These are phyloP conservation scores for Tyrannus savana DNA, from an alignment of 2,113 vertebrate species.

Conservation along the genomic window DNA sequence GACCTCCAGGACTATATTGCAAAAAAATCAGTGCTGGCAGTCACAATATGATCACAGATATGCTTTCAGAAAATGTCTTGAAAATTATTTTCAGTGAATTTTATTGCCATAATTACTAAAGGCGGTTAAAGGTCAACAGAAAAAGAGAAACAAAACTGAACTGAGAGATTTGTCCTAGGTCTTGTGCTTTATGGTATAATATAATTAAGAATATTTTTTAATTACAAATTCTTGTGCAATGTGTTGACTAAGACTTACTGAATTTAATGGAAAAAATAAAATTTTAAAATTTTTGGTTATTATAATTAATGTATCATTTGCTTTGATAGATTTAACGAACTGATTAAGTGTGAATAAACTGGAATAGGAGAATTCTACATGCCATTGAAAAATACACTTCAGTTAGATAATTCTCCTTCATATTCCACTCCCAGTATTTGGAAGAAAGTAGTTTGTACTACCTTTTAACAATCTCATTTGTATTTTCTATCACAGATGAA, in stretches of 20 bases:
- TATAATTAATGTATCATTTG: not conserved
- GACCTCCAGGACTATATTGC: not conserved
- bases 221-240: not conserved
- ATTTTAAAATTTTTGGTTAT: not conserved
- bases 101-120: not conserved
- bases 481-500: not conserved
- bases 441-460: not conserved
- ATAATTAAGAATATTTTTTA: not conserved
- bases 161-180: not conserved
- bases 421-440: not conserved
- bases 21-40: not conserved
- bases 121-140: not conserved
- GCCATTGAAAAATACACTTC: not conserved
- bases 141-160: not conserved
- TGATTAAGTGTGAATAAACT: not conserved
- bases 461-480: not conserved
- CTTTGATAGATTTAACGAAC: not conserved
- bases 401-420: not conserved
- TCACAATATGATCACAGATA: not conserved
- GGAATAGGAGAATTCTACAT: not conserved
- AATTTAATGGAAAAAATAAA: not conserved
- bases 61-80: not conserved
- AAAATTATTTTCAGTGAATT: not conserved
- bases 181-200: not conserved
- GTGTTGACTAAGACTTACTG: not conserved